Evolutionary conservation across 2,797 vertebrate species (phyloP).

Genomic region (Alauda arvensis): DNA sequence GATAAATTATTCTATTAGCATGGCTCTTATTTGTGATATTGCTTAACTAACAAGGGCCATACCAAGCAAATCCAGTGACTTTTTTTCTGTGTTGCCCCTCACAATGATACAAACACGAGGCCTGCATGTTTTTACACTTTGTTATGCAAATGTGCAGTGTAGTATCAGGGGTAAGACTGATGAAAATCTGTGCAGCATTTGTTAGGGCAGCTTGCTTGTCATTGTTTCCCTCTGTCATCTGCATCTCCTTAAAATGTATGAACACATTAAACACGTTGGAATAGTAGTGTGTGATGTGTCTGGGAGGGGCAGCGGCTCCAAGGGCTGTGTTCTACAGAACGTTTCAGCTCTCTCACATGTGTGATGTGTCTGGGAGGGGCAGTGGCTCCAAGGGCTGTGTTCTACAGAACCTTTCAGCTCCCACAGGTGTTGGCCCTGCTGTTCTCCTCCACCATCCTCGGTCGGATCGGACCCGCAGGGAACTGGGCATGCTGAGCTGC

Average conservation of each 20-base stretch:
- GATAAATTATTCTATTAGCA: background rate
- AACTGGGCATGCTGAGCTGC: background rate
- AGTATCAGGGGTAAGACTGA: background rate
- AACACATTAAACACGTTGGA: background rate
- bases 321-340: background rate
- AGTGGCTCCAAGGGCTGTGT: background rate
- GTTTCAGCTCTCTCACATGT: background rate
- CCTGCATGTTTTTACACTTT: background rate
- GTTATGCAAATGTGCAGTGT: background rate
- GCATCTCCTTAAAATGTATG: background rate
- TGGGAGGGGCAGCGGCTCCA: background rate
- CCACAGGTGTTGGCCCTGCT: background rate
- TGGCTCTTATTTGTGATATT: background rate
- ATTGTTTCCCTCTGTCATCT: background rate
- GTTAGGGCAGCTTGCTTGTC: slow-evolving; percentile 19
- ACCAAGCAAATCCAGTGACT: background rate
- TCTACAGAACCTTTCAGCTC: background rate
- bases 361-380: too few species aligned
- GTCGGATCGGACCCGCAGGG: fast-evolving
- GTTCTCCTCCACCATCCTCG: fast-evolving
- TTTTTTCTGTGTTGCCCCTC: background rate
- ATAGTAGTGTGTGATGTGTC: background rate
- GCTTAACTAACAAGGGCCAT: background rate
- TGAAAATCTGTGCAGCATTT: background rate
- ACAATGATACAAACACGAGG: background rate